These are phyloP conservation scores for Epinotia demarniana DNA, from an alignment of 2,888 invertebrate genomes.

Conservation along the genomic window DNA sequence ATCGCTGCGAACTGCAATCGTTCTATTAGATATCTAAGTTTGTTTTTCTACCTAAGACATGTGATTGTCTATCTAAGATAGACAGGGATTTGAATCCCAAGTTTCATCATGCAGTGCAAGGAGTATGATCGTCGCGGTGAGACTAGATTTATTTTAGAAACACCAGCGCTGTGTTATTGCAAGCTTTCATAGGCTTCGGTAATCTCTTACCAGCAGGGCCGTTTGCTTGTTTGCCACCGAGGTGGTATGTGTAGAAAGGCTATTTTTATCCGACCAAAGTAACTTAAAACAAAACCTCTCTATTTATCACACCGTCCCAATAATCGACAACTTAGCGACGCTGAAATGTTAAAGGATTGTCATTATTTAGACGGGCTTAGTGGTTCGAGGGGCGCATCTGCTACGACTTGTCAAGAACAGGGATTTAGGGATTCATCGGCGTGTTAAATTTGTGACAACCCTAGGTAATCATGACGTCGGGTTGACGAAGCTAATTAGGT, in stretches of 20 bases:
- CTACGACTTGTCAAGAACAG: slow-evolving; percentile 30
- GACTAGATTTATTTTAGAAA: not conserved
- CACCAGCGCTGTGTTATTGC: not conserved
- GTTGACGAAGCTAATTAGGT: slow-evolving; percentile 7
- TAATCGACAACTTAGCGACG: slow-evolving; percentile 34
- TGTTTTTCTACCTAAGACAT: no score
- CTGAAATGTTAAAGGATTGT: slow-evolving; percentile 42
- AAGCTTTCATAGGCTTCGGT: no score
- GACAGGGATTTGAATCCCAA: not conserved
- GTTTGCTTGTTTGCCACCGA: not conserved
- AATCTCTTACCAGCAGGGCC: not conserved
- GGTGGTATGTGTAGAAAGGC: not conserved
- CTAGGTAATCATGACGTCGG: slow-evolving; percentile 24
- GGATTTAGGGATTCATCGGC: slow-evolving; percentile 39
- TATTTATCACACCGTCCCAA: slow-evolving; percentile 10
- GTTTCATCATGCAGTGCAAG: not conserved
- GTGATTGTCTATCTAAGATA: no score
- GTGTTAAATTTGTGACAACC: slow-evolving; percentile 40
- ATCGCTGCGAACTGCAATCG: not conserved
- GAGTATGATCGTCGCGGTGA: not conserved
- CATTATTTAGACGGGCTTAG: slow-evolving; percentile 40
- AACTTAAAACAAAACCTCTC: not conserved
- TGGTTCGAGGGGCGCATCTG: slow-evolving; percentile 40
- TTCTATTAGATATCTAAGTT: no score
- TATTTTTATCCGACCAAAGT: not conserved